Percentiles rank a stretch among this genome's conserved stretches.
These are phyloP conservation scores for Phasianus colchicus DNA, from an alignment of 2,113 vertebrate genomes.

Conservation along the genomic window DNA sequence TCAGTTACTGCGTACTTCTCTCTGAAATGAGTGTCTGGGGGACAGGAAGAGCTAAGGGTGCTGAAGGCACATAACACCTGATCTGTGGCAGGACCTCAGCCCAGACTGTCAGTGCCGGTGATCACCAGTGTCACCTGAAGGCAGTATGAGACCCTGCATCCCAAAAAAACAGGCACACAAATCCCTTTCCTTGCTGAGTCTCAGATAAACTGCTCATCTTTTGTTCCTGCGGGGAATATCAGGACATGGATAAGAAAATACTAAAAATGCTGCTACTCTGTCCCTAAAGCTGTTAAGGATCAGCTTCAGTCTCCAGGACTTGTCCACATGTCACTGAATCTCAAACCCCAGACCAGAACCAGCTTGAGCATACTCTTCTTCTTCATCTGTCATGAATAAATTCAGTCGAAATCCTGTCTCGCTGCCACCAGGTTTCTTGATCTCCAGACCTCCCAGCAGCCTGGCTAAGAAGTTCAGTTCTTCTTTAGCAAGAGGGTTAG, in stretches of 20 bases:
- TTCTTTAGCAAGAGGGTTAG: conserved; percentile 96
- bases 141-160: rapidly evolving
- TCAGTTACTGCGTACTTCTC: rapidly evolving
- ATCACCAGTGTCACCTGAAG: background rate
- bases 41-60: background rate
- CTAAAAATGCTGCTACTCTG: background rate
- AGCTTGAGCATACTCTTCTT: conserved; percentile 88
- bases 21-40: background rate
- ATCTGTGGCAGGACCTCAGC: background rate
- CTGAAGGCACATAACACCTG: background rate
- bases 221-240: background rate
- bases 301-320: background rate
- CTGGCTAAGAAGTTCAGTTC: conserved; percentile 93
- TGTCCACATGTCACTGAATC: background rate
- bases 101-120: background rate
- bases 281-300: background rate
- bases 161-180: background rate
- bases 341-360: background rate
- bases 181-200: background rate
- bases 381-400: conserved; percentile 92
- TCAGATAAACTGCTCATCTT: background rate
- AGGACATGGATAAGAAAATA: background rate
- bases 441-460: conserved; percentile 91
- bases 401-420: conserved; percentile 91
- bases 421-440: conserved; percentile 79